A percentile compares a stretch with the other conserved stretches of the same genome.
Evolutionary conservation across 2,113 vertebrate genomes (phyloP).

Genomic region (Pelobates fuscus): DNA sequence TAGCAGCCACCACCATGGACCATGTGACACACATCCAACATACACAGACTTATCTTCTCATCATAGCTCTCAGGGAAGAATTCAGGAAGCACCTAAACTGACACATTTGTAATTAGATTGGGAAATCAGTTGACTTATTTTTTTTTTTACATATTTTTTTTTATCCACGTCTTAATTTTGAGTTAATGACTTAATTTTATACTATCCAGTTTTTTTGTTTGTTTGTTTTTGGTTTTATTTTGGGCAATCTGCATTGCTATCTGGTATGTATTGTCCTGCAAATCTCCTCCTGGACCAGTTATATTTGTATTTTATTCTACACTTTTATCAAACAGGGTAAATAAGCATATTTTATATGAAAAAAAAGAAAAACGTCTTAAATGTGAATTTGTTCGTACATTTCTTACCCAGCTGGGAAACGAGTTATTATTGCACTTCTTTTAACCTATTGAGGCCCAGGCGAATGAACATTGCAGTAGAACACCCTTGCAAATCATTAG

Average conservation of each 20-base stretch:
- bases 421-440: slow-evolving; percentile 95
- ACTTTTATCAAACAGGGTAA: slow-evolving; percentile 97
- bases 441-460: slow-evolving; percentile 35
- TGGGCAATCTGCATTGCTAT: slow-evolving; percentile 88
- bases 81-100: slow-evolving; percentile 98
- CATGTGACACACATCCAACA: slow-evolving; percentile 88
- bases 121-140: slow-evolving; percentile 58
- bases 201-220: slow-evolving; percentile 68
- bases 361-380: slow-evolving; percentile 75
- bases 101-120: slow-evolving; percentile 90
- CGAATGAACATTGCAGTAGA: background rate
- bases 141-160: slow-evolving; percentile 64
- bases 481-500: background rate
- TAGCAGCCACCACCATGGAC: slow-evolving; percentile 90
- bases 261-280: slow-evolving; percentile 74
- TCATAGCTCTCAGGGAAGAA: slow-evolving; percentile 99
- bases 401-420: slow-evolving; percentile 88
- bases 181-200: slow-evolving; percentile 59
- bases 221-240: too few species aligned
- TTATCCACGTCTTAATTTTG: slow-evolving; percentile 56
- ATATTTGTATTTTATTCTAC: slow-evolving; percentile 74
- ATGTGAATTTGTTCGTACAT: slow-evolving; percentile 92
- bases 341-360: slow-evolving; percentile 86
- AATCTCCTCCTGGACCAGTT: slow-evolving; percentile 69
- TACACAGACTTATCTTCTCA: slow-evolving; percentile 97